Conservation (phyloP, 2,888 invertebrate species). For the Drosophila kuntzei region DNA sequence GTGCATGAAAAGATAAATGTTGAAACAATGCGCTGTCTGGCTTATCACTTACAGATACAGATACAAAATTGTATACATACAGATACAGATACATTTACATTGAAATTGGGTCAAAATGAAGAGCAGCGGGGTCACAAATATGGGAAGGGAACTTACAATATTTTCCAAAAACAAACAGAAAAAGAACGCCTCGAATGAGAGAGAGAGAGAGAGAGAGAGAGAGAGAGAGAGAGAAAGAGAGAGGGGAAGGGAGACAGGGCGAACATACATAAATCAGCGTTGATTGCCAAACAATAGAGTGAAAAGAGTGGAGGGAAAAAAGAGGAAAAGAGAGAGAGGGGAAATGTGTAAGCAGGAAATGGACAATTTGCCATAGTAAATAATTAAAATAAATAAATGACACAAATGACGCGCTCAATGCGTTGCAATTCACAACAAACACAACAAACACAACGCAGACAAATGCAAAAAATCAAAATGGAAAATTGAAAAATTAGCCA, state of each 20-base stretch:
- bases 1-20: conserved; percentile 30
- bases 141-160: conserved; percentile 15
- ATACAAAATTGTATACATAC: conserved; percentile 3
- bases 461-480: conserved; percentile 34
- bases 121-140: conserved; percentile 13
- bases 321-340: neutral
- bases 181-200: neutral
- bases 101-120: conserved; percentile 49
- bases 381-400: conserved; percentile 75
- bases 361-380: conserved; percentile 79
- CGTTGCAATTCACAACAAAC: conserved; percentile 39
- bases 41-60: conserved; percentile 39
- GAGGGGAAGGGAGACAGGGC: conserved; percentile 16
- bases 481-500: conserved; percentile 54
- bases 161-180: no score
- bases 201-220: neutral
- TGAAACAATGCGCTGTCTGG: conserved; percentile 19
- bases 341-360: conserved; percentile 69
- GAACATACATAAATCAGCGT: conserved; percentile 74
- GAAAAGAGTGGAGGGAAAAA: neutral
- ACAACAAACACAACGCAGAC: neutral
- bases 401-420: conserved; percentile 42
- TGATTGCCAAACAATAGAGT: conserved; percentile 78
- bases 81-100: conserved; percentile 1
- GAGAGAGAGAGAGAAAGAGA: conserved; percentile 18